Evolutionary conservation across 1,140 invertebrate genomes (phyloP), one percentile per base, ranked within the genome.

Genomic region (Telenomus remus): DNA sequence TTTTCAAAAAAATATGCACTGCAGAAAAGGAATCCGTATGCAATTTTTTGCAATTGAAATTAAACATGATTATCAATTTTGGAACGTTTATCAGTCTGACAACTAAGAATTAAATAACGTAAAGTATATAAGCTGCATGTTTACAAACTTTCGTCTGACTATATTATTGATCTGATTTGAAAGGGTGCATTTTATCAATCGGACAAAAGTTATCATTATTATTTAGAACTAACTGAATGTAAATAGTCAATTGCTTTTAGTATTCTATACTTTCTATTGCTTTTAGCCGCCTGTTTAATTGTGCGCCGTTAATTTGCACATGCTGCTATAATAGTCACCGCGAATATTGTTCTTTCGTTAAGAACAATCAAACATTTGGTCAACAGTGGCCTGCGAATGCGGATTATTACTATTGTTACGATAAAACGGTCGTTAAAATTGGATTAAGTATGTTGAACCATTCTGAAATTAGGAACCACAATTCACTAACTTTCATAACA

Each of bases 161-260:
- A 19, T 13, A n/a, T 12, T 50, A 53, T 63, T 53, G 19, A n/a
- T 53, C 4, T 27, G 5, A 27, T 0, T 49, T 66, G 1, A 3
- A 47, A 13, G 13, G 34, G 7, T 14, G 7, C 9, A 55, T 43
- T 50, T 51, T 33, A 9, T 15, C 13, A 44, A 39, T n/a, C 13
- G 48, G 19, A 61, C 43, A 42, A 49, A 65, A 70, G 48, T 76
- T 55, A n/a, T n/a, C 9, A 39, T 39, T 34, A 42, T 19, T 37
- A 37, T 51, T 56, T 76, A 76, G 66, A 42, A 43, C 51, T 27
- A 71, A 54, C 57, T 66, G 66, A 55, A 64, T 77, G 68, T 69
- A 72, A 33, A 73, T 77, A 77, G 75, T 64, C 56, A 35, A 55
- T 35, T 14, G 68, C 75, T 77, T 77, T 64, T 68, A 66, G 75